These are phyloP conservation scores for Chouioia cunea DNA, from an alignment of 2,888 invertebrate genomes.

Conservation along the genomic window DNA sequence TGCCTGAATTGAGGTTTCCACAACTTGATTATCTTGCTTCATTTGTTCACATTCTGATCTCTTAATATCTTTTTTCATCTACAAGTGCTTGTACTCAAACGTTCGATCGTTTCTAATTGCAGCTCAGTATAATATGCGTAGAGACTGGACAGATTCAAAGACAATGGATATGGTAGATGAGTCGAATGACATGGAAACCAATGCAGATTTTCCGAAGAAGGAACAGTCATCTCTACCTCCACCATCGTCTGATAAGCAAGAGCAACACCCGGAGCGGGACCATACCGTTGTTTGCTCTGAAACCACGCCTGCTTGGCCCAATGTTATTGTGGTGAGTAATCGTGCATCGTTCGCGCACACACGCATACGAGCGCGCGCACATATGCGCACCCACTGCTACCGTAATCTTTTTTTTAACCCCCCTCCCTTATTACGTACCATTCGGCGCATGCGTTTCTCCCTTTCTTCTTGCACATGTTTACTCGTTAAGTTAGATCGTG, in stretches of 20 bases:
- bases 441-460: slow-evolving; percentile 38
- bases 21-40: too few relatives aligned
- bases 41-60: neutral
- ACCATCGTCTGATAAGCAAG: too few relatives aligned
- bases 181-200: slow-evolving; percentile 30
- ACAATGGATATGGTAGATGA: slow-evolving; percentile 50
- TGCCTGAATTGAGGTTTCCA: too few relatives aligned
- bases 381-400: neutral
- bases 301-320: slow-evolving; percentile 62
- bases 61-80: neutral
- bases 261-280: slow-evolving; percentile 50
- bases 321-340: slow-evolving; percentile 56
- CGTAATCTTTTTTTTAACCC: too few relatives aligned
- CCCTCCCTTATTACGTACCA: neutral
- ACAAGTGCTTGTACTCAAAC: too few relatives aligned
- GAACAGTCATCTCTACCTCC: slow-evolving; percentile 5
- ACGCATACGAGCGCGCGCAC: neutral
- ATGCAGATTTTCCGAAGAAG: neutral
- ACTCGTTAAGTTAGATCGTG: neutral
- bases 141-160: slow-evolving; percentile 54
- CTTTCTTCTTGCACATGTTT: slow-evolving; percentile 9
- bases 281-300: slow-evolving; percentile 8
- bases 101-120: slow-evolving; percentile 41
- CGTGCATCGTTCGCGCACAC: slow-evolving; percentile 18
- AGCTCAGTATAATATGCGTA: slow-evolving; percentile 52